Percentiles rank a stretch among this genome's conserved stretches.
Evolutionary conservation across 2,113 vertebrate species (phyloP).

Genomic region (Triplophysa rosa): DNA sequence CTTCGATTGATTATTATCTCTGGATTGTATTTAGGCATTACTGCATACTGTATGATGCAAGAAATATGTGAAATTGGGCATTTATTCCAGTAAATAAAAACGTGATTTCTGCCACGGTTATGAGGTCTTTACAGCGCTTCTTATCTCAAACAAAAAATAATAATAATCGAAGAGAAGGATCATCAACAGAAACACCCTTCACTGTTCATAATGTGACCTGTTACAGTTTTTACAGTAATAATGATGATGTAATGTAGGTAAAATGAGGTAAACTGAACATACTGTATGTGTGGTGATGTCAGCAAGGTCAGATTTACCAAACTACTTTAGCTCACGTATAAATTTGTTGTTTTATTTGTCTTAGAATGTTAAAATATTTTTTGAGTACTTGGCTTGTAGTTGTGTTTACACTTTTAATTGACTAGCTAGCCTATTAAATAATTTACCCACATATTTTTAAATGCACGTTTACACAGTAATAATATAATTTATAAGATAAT

Average conservation of each 20-base stretch:
- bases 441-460: no score
- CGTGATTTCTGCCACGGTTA: neutral
- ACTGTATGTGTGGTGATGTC: no score
- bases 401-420: no score
- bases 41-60: neutral
- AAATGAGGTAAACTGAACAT: neutral
- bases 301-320: no score
- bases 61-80: neutral
- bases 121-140: neutral
- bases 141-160: neutral
- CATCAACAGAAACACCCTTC: slow-evolving; percentile 1
- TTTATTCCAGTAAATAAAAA: neutral
- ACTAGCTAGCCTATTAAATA: no score
- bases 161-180: neutral
- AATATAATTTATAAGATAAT: no score
- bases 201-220: neutral
- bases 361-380: no score
- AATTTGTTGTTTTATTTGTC: no score
- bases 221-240: neutral
- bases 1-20: neutral
- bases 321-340: no score
- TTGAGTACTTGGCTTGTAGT: no score
- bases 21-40: neutral
- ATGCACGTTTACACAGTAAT: no score
- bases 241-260: neutral